Percentiles rank a stretch among this genome's conserved stretches.
These are phyloP conservation scores for Tetramorium bicarinatum DNA, from an alignment of 2,888 invertebrate genomes.

Conservation along the genomic window DNA sequence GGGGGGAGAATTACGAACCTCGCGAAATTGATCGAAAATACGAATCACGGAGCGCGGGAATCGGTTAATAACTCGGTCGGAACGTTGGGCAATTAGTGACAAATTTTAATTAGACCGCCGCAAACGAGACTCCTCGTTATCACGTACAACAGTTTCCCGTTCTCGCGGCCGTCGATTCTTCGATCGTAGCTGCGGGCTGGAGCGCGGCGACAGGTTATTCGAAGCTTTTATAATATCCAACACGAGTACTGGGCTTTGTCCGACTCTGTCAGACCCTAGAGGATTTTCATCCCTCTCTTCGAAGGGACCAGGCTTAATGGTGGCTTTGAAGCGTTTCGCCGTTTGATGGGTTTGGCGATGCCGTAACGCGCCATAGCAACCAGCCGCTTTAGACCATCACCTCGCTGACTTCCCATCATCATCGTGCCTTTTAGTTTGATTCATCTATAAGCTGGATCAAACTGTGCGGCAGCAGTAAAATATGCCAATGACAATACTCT, in stretches of 20 bases:
- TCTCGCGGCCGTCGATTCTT: constrained; percentile 66
- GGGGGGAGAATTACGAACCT: background rate
- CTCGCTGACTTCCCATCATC: constrained; percentile 47
- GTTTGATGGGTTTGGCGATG: constrained; percentile 82
- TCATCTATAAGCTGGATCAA: constrained; percentile 40
- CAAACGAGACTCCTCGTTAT: constrained; percentile 67
- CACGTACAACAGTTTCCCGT: constrained; percentile 43
- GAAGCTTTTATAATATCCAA: constrained; percentile 68
- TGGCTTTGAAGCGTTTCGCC: constrained; percentile 78
- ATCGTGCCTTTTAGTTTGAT: constrained; percentile 36
- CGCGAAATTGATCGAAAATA: constrained; percentile 31
- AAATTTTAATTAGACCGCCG: constrained; percentile 74
- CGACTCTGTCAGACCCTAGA: constrained; percentile 59
- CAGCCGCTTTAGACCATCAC: constrained; percentile 66
- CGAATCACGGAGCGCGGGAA: constrained; percentile 22
- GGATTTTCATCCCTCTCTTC: constrained; percentile 59
- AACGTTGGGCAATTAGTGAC: constrained; percentile 67
- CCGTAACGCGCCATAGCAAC: constrained; percentile 76
- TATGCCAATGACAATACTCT: constrained; percentile 54
- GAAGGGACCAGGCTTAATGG: constrained; percentile 69
- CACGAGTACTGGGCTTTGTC: constrained; percentile 67
- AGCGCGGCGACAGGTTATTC: constrained; percentile 50
- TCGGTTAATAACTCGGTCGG: constrained; percentile 27
- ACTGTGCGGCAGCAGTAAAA: constrained; percentile 62
- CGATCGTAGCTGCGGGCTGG: constrained; percentile 58